Conservation (phyloP, 92 coral and sea anemone genomes). For the Epizoanthus fatuus region DNA sequence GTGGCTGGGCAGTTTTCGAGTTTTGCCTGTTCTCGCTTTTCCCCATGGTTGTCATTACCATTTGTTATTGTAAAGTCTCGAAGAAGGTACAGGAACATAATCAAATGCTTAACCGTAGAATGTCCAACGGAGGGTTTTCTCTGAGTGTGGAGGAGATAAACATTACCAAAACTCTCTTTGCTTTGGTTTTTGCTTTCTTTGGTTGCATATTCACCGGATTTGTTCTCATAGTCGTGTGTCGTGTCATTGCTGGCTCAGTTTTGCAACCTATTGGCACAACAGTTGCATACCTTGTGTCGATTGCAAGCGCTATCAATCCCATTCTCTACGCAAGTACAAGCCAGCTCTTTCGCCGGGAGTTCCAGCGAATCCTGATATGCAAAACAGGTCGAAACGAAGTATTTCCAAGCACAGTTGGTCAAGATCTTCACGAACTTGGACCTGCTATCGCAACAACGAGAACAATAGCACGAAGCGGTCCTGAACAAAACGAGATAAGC, state of each 20-base stretch:
- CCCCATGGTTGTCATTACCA: constrained; percentile 4
- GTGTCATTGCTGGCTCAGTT: background rate
- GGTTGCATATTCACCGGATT: constrained; percentile 6
- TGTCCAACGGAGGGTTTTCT: no score
- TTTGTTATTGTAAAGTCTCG: constrained; percentile 8
- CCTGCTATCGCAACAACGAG: no score
- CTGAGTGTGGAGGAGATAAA: constrained; percentile 1
- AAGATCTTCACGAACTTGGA: no score
- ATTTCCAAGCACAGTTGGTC: background rate
- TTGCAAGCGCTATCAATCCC: constrained; percentile 8
- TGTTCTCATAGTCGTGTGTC: background rate
- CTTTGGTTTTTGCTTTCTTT: constrained; percentile 19
- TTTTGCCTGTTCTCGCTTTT: background rate
- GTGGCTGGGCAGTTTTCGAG: background rate
- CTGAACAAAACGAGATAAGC: no score
- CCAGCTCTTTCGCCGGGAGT: background rate
- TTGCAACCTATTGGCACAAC: background rate
- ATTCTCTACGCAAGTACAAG: constrained; percentile 1
- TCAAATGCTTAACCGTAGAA: background rate
- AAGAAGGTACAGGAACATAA: background rate
- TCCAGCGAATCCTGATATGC: constrained; percentile 1
- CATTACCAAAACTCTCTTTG: constrained; percentile 10
- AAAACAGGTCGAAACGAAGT: background rate
- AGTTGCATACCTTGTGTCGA: background rate
- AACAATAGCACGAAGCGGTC: no score